Percentiles rank a stretch among this genome's conserved stretches.
phyloP scores from a whole-genome alignment of 2,888 invertebrate genomes.

The Lobophora halterata region DNA sequence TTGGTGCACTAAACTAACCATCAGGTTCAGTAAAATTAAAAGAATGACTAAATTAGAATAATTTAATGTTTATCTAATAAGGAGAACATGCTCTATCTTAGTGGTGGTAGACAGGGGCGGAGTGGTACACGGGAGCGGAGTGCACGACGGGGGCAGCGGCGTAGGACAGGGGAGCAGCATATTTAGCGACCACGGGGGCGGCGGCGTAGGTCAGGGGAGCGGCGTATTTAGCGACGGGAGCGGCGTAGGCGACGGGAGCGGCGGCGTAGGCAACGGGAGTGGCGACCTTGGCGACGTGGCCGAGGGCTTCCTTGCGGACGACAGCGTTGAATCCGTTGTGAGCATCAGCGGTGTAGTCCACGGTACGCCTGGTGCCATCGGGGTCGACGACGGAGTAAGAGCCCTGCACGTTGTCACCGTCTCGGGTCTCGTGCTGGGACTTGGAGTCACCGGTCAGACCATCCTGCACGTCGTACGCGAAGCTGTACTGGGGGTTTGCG shows the following conservation, averaged over 20 bases:
- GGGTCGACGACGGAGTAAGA: conserved; percentile 79
- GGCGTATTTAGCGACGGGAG: conserved; percentile 45
- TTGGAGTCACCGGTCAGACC: conserved; percentile 74
- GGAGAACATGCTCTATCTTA: too few relatives aligned
- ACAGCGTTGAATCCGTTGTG: conserved; percentile 81
- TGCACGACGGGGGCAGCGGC: conserved; percentile 52
- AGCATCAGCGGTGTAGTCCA: conserved; percentile 73
- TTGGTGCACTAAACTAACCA: too few relatives aligned
- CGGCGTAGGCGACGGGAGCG: conserved; percentile 36
- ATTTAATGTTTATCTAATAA: too few relatives aligned
- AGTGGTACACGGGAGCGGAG: conserved; percentile 40
- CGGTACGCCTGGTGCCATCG: conserved; percentile 79
- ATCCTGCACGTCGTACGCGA: conserved; percentile 80
- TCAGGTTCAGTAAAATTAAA: too few relatives aligned
- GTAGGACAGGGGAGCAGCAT: conserved; percentile 48
- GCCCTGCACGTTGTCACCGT: conserved; percentile 72
- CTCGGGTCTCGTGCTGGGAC: conserved; percentile 68
- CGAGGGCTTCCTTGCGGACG: conserved; percentile 69
- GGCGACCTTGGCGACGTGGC: conserved; percentile 35
- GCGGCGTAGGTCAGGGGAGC: conserved; percentile 43
- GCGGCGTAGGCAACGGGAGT: conserved; percentile 43
- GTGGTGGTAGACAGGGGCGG: conserved; percentile 64
- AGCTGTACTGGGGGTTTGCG: conserved; percentile 66
- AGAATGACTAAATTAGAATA: too few relatives aligned
- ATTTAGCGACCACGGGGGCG: conserved; percentile 48